Percentiles rank a stretch among this genome's conserved stretches.
phyloP scores from a whole-genome alignment of 1,140 invertebrate genomes.

The Diachasma alloeum region DNA sequence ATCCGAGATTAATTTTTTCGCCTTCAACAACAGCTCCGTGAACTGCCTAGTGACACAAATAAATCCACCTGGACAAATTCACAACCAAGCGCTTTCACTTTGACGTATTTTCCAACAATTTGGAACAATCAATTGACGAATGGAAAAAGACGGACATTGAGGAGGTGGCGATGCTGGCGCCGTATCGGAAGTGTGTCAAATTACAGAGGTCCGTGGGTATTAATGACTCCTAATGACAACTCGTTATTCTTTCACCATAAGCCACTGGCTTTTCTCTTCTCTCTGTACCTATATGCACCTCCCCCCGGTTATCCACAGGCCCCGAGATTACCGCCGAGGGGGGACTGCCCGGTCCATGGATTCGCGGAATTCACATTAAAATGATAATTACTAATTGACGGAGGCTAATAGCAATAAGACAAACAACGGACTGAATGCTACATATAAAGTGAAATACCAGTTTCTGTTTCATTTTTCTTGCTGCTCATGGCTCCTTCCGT shows the following conservation, averaged over 20 bases:
- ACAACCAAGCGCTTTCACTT: neutral
- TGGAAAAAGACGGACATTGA: neutral
- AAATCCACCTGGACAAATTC: neutral
- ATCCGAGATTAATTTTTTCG: neutral
- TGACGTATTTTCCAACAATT: neutral
- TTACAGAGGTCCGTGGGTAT: conserved; percentile 61
- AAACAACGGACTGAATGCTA: conserved; percentile 63
- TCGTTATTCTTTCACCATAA: neutral
- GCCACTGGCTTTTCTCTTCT: conserved; percentile 8
- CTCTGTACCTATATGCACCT: conserved; percentile 20
- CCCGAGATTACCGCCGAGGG: neutral
- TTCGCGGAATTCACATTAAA: conserved; percentile 64
- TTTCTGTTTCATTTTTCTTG: conserved; percentile 42
- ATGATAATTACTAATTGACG: conserved; percentile 65
- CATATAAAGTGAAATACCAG: conserved; percentile 61
- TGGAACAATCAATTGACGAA: neutral
- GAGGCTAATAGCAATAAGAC: conserved; percentile 64
- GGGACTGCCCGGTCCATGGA: conserved; percentile 17
- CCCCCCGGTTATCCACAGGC: neutral
- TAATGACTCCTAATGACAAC: conserved; percentile 63
- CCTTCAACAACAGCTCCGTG: neutral
- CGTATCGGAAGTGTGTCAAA: conserved; percentile 65
- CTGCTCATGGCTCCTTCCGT: neutral
- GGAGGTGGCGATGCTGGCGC: conserved; percentile 44
- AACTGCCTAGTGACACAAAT: neutral